Conservation (phyloP, 2,113 vertebrate species). For the Buteo buteo region DNA sequence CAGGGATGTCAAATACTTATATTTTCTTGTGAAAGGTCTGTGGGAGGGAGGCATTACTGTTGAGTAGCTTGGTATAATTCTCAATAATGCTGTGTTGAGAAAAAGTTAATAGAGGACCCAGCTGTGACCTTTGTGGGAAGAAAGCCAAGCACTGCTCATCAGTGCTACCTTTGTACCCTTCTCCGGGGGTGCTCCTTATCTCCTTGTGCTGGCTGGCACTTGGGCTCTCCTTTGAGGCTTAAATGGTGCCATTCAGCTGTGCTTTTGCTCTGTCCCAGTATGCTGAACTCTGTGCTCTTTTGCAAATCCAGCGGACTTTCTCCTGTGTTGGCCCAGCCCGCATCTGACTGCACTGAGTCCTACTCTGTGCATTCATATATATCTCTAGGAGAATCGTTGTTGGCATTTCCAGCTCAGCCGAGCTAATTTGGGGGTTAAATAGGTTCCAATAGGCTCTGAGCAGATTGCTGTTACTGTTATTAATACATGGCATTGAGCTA, state of each 20-base stretch:
- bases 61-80: background rate
- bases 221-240: constrained; percentile 24
- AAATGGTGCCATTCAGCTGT: background rate
- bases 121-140: constrained; percentile 38
- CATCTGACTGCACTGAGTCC: background rate
- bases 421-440: background rate
- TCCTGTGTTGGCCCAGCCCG: background rate
- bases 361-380: background rate
- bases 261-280: background rate
- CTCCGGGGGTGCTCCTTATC: background rate
- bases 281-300: background rate
- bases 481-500: background rate
- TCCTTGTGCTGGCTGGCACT: constrained; percentile 54
- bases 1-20: background rate
- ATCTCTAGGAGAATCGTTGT: rapidly evolving
- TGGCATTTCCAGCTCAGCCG: background rate
- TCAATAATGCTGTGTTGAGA: constrained; percentile 32
- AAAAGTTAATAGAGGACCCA: constrained; percentile 36
- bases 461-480: background rate
- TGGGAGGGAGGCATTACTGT: background rate
- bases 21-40: background rate
- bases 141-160: background rate
- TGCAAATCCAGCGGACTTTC: background rate
- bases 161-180: constrained; percentile 52
- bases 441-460: background rate